Evolutionary conservation across 2,113 vertebrate genomes (phyloP).

Genomic region (Felis catus): DNA sequence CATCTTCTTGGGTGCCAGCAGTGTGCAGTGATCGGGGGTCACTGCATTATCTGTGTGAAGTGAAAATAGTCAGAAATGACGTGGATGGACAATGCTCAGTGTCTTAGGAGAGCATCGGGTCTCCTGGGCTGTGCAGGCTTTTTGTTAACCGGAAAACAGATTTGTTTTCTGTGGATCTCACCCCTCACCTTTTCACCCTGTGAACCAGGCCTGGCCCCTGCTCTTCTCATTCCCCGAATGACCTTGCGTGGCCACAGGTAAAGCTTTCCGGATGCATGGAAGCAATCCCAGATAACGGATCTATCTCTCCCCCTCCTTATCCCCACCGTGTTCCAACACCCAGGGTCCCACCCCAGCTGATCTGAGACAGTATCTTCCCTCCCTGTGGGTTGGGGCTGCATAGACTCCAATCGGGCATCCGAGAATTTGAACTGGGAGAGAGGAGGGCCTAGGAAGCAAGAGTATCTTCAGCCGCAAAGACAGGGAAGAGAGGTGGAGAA

Average conservation of each 20-base stretch:
- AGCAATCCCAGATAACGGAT: fast-evolving
- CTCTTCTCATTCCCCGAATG: neutral
- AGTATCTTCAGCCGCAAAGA: neutral
- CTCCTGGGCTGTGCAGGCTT: neutral
- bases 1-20: constrained; percentile 56
- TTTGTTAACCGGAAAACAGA: neutral
- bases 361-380: neutral
- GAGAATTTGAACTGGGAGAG: neutral
- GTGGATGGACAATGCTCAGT: constrained; percentile 45
- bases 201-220: fast-evolving
- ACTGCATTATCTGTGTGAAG: constrained; percentile 63
- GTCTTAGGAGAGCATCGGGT: neutral
- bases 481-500: no score
- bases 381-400: neutral
- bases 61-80: constrained; percentile 56
- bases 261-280: fast-evolving
- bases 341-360: fast-evolving
- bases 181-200: neutral
- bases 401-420: fast-evolving
- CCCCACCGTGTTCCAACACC: neutral
- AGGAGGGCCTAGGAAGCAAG: no score
- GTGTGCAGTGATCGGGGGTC: constrained; percentile 5
- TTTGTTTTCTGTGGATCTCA: neutral
- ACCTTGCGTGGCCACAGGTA: neutral
- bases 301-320: neutral